Percentiles rank a stretch among this genome's conserved stretches.
These are phyloP conservation scores for Aurelia sp. DNA, from an alignment of 30 jellyfish, hydroid and myxozoan genomes.

Conservation along the genomic window DNA sequence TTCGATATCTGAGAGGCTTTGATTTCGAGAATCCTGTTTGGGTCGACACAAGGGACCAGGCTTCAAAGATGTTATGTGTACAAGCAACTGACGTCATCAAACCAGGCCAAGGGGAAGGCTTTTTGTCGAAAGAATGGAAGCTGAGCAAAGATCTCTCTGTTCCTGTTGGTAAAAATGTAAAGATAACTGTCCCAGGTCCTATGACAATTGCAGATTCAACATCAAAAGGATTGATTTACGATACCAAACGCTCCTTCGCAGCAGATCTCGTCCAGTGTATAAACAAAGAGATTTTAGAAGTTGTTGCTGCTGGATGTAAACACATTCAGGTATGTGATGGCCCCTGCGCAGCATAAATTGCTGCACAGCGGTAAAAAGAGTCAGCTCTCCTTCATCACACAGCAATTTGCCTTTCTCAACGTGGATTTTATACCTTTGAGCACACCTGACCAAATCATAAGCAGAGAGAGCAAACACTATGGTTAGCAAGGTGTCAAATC, in stretches of 20 bases:
- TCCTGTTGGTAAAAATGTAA: conserved; percentile 8
- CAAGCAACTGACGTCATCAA: conserved; percentile 4
- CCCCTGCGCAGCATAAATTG: not conserved
- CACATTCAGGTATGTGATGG: conserved; percentile 15
- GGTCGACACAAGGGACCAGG: conserved; percentile 5
- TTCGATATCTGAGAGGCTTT: not conserved
- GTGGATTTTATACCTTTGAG: too few relatives aligned
- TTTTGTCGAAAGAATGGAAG: conserved; percentile 48
- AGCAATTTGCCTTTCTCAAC: too few relatives aligned
- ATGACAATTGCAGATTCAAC: conserved; percentile 64
- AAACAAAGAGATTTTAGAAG: conserved; percentile 28
- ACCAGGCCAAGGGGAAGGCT: conserved; percentile 49
- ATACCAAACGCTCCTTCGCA: conserved; percentile 8
- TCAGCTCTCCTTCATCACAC: too few relatives aligned
- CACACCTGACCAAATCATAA: too few relatives aligned
- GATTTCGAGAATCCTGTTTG: too few relatives aligned
- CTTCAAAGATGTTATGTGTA: conserved; percentile 47
- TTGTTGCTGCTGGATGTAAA: conserved; percentile 62
- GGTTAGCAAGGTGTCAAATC: too few relatives aligned
- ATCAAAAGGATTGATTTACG: conserved; percentile 25
- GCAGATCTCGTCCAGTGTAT: conserved; percentile 45
- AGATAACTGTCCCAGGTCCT: conserved; percentile 71
- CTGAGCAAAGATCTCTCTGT: conserved; percentile 15
- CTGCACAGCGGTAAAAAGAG: too few relatives aligned
- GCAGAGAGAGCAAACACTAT: too few relatives aligned